Base-by-base conservation (phyloP, 1,140 invertebrate genomes). In the Trachelipus rathkii region DNA sequence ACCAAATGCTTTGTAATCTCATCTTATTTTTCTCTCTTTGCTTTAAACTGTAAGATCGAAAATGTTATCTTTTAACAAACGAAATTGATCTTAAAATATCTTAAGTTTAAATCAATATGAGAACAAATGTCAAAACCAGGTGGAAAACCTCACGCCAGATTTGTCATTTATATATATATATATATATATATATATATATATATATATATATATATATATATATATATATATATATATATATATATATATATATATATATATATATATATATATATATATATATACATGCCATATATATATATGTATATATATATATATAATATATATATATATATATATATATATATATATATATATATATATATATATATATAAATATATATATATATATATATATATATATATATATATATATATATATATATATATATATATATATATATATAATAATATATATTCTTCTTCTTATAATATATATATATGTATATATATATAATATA, bases 161-260 rank as follows among this genome's bases (percentile, higher is more conserved):
- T 19, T 60, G 50, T 60, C 50, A 60, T 19, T 60, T 19, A 60
- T 9, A 45, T 66, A 24, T 44, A 44, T 44, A 11, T 44, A 44
- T 72, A 44, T 72, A 72, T 72, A 72, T 72, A 72, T 72, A 72
- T 72, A 72, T 72, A 44, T 46, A 72, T 46, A 73, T 73, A 73
- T 73, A 73, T 73, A 73, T 73, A 73, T 73, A 73, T 45, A 73
- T 73, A 73, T 45, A 73, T 74, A 46, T 66, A 66, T 74, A 74
- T 66, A 74, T 19, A 66, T 67, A 19, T 60, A 67, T 24, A 60
- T 50, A 60, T 74, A 74, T 19, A 68, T 33, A 71, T 11, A 19
- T 76, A 46, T 71, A 9, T n/a, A 7, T 45, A 75, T 45, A 19
- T 46, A 53, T 73, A 23, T 33, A 71, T 44, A 21, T 66, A 66